Evolutionary conservation across 1,140 invertebrate genomes (phyloP).

Genomic region (Ceratosolen solmsi): DNA sequence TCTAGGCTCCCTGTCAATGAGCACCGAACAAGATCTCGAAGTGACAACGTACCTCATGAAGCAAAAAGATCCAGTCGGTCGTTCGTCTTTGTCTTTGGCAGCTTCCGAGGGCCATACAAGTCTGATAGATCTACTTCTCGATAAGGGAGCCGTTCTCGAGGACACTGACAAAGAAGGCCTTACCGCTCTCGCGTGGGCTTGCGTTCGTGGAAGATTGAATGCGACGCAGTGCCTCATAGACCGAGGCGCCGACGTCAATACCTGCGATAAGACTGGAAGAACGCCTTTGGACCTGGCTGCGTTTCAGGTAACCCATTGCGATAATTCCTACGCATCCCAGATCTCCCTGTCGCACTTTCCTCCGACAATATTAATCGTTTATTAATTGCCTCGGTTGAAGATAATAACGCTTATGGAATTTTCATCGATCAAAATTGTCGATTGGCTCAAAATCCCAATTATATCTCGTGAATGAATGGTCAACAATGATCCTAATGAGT

Average conservation of each 20-base stretch:
- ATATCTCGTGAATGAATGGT: too few relatives aligned
- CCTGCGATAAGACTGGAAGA: slow-evolving; percentile 87
- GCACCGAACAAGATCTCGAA: slow-evolving; percentile 76
- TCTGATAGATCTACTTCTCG: slow-evolving; percentile 89
- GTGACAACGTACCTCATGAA: slow-evolving; percentile 77
- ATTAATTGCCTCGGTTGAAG: too few relatives aligned
- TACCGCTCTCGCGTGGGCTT: slow-evolving; percentile 92
- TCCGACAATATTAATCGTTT: too few relatives aligned
- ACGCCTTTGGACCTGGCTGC: slow-evolving; percentile 93
- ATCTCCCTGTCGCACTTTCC: too few relatives aligned
- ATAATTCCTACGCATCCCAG: too few relatives aligned
- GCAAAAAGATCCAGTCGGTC: slow-evolving; percentile 78
- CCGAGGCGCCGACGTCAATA: slow-evolving; percentile 85
- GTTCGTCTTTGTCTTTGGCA: slow-evolving; percentile 90
- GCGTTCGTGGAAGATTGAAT: slow-evolving; percentile 86
- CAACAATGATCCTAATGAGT: too few relatives aligned
- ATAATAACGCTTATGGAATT: too few relatives aligned
- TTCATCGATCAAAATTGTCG: too few relatives aligned
- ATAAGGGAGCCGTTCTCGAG: slow-evolving; percentile 86
- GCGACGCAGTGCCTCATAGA: slow-evolving; percentile 87
- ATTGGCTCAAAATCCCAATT: too few relatives aligned
- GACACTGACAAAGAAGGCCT: slow-evolving; percentile 89
- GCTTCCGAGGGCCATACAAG: slow-evolving; percentile 92
- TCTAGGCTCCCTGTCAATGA: slow-evolving; percentile 69
- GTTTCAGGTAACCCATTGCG: slow-evolving; percentile 84